Percentiles rank a stretch among this genome's conserved stretches.
Conservation (phyloP, 2,797 vertebrate species). For the Myotis vivesi region DNA sequence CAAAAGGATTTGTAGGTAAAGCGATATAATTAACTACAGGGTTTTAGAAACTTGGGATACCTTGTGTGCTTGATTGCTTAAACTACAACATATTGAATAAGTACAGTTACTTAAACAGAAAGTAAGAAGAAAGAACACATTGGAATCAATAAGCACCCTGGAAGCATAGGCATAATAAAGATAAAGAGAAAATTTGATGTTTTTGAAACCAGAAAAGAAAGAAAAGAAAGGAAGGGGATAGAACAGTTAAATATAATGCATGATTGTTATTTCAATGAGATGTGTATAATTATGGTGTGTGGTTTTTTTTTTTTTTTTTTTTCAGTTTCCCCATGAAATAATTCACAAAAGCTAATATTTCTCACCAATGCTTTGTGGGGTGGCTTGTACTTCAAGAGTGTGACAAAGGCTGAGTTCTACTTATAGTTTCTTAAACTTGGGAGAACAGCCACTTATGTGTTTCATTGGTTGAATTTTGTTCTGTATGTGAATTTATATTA, state of each 20-base stretch:
- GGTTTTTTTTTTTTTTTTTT: neutral
- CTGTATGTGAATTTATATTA: neutral
- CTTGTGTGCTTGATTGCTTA: neutral
- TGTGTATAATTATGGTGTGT: neutral
- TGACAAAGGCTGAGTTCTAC: neutral
- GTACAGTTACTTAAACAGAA: neutral
- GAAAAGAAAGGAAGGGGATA: neutral
- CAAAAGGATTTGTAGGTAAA: neutral
- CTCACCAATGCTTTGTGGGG: neutral
- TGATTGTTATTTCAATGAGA: neutral
- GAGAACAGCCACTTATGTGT: neutral
- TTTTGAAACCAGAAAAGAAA: neutral
- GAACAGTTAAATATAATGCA: neutral
- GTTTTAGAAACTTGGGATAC: neutral
- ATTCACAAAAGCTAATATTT: neutral
- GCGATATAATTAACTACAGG: neutral
- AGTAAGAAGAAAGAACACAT: neutral
- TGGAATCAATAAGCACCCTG: neutral
- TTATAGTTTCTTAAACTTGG: neutral
- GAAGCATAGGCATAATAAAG: neutral
- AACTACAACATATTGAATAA: neutral
- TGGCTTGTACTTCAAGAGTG: neutral
- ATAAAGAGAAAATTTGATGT: neutral
- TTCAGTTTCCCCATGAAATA: neutral
- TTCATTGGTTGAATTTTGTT: neutral